Evolutionary conservation across 2,113 vertebrate genomes (phyloP).

Genomic region (Salvelinus fontinalis): DNA sequence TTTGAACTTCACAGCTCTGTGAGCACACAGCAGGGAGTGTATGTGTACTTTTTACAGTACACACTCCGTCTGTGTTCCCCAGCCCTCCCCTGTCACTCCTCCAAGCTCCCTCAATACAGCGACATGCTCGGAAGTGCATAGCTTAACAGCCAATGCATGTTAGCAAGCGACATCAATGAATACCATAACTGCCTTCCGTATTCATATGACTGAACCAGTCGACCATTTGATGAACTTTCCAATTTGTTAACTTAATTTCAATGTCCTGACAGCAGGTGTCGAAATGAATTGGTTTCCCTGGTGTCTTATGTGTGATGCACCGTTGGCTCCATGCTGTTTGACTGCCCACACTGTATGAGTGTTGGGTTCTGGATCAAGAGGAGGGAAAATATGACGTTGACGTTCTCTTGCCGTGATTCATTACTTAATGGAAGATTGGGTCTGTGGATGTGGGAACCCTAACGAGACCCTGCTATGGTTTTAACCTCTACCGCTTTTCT

Average conservation of each 20-base stretch:
- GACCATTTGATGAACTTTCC: neutral
- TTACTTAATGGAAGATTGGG: neutral
- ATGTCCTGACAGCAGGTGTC: neutral
- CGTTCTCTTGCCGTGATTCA: neutral
- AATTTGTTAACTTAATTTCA: neutral
- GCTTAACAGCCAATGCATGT: conserved; percentile 44
- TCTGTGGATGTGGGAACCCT: neutral
- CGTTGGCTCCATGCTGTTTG: neutral
- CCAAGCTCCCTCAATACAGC: conserved; percentile 37
- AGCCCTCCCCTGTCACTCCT: conserved; percentile 42
- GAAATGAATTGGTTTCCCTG: neutral
- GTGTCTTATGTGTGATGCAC: neutral
- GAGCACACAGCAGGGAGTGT: conserved; percentile 60
- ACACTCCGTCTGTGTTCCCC: conserved; percentile 55
- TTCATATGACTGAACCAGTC: neutral
- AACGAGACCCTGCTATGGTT: too few species aligned
- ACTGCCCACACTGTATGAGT: neutral
- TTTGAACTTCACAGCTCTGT: conserved; percentile 54
- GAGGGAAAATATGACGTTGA: too few species aligned
- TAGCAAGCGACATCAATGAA: conserved; percentile 39
- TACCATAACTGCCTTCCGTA: conserved; percentile 28
- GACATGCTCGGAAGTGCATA: conserved; percentile 40
- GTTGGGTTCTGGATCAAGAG: neutral
- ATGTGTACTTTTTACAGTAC: conserved; percentile 55
- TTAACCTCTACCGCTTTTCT: too few species aligned